Conservation (phyloP, 2,888 invertebrate species). For the Alviniconcha strummeri region DNA sequence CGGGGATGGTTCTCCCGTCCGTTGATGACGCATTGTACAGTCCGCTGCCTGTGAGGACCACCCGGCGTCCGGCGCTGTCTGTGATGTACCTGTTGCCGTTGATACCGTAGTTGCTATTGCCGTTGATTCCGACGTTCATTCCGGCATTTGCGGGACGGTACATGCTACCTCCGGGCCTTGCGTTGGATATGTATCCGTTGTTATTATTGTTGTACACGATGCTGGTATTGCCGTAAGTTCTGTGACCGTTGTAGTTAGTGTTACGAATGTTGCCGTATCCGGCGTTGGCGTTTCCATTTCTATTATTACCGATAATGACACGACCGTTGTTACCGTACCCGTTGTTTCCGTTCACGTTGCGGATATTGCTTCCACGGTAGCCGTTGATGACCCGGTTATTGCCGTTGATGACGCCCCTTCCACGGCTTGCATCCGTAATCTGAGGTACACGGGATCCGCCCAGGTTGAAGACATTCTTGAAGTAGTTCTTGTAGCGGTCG, state of each 20-base stretch:
- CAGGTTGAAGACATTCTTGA: conserved; percentile 8
- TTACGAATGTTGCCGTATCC: neutral
- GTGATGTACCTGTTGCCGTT: neutral
- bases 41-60: neutral
- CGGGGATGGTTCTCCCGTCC: neutral
- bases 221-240: too few species aligned
- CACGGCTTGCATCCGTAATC: neutral
- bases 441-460: neutral
- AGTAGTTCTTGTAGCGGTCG: conserved; percentile 31
- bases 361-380: neutral
- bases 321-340: neutral
- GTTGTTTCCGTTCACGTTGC: neutral
- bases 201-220: neutral
- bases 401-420: neutral
- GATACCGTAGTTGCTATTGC: neutral
- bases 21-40: neutral
- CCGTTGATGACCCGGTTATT: neutral
- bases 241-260: neutral
- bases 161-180: too few species aligned
- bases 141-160: too few species aligned
- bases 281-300: neutral
- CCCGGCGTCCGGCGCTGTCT: neutral
- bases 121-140: too few species aligned
- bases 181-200: neutral
- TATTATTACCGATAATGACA: neutral